These are phyloP conservation scores for Mactra quadrangularis DNA, from an alignment of 1,140 invertebrate species.

Conservation along the genomic window DNA sequence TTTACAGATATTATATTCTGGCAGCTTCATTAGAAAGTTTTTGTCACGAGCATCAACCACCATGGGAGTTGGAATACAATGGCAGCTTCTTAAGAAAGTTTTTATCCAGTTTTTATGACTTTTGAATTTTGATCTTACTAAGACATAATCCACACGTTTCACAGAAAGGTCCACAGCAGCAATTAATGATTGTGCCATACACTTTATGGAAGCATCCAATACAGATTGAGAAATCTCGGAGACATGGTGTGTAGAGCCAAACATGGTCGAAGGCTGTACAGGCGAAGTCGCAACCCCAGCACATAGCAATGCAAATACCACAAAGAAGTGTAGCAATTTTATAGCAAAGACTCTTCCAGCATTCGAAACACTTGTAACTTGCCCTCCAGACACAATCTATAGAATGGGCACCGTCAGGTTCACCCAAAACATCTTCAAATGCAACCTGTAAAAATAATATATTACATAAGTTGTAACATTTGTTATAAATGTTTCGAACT, in stretches of 20 bases:
- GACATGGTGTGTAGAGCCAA: conserved; percentile 80
- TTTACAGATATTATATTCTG: too few relatives aligned
- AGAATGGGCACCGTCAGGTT: conserved; percentile 89
- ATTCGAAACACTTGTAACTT: conserved; percentile 88
- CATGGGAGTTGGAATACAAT: too few relatives aligned
- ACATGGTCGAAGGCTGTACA: conserved; percentile 87
- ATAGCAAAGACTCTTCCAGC: conserved; percentile 89
- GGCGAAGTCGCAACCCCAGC: conserved; percentile 89
- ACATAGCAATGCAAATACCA: conserved; percentile 88
- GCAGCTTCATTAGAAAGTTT: too few relatives aligned
- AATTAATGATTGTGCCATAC: conserved; percentile 85
- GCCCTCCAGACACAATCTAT: conserved; percentile 90
- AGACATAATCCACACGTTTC: conserved; percentile 87
- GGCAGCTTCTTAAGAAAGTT: too few relatives aligned
- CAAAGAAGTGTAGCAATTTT: conserved; percentile 88
- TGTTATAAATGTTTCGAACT: too few relatives aligned
- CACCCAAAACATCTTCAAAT: conserved; percentile 91
- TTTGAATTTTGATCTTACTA: conserved; percentile 87
- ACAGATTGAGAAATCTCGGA: conserved; percentile 84
- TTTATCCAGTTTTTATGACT: too few relatives aligned
- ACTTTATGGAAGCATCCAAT: conserved; percentile 87
- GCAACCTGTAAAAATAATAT: background rate
- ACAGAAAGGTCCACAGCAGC: conserved; percentile 86
- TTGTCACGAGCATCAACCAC: too few relatives aligned
- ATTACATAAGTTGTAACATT: too few relatives aligned